Evolutionary conservation across 2,888 invertebrate genomes (phyloP), one percentile per base, ranked within the genome.

Genomic region (Caenorhabditis sp.): DNA sequence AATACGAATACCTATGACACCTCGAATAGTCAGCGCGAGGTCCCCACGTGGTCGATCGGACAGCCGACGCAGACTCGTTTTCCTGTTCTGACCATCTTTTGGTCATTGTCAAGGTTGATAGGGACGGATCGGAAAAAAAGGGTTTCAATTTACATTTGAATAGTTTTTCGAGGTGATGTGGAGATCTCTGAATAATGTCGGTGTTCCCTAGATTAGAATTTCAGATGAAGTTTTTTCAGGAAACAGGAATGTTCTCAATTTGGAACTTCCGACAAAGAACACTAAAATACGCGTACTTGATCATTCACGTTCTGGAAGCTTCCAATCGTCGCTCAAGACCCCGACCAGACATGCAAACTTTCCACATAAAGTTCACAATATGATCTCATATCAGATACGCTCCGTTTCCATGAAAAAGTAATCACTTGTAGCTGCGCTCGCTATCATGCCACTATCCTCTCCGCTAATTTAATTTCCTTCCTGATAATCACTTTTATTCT

Each of bases 311-410:
- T n/a, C n/a, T n/a, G n/a, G n/a, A n/a, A n/a, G n/a, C n/a, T n/a
- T n/a, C n/a, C n/a, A n/a, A n/a, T n/a, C n/a, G n/a, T n/a, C n/a
- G n/a, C n/a, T n/a, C n/a, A n/a, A n/a, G n/a, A n/a, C n/a, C n/a
- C n/a, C n/a, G n/a, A n/a, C n/a, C n/a, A n/a, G n/a, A n/a, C n/a
- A n/a, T n/a, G n/a, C n/a, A n/a, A n/a, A n/a, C n/a, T n/a, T n/a
- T n/a, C 4, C 35, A 35, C 27, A 37, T 46, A 45, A 43, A 68
- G 68, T 48, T 68, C 68, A 68, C 68, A 68, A 68, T 35, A 32
- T 68, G 68, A 68, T 59, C 68, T 68, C 52, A 68, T 68, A 68
- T 68, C 68, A 68, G 68, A n/a, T n/a, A n/a, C n/a, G n/a, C n/a
- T 35, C 43, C 43, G 43, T 68, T 59, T 68, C 68, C 58, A 68